Conservation (phyloP, 2,888 invertebrate species). For the Lordiphosa fenestrarum region DNA sequence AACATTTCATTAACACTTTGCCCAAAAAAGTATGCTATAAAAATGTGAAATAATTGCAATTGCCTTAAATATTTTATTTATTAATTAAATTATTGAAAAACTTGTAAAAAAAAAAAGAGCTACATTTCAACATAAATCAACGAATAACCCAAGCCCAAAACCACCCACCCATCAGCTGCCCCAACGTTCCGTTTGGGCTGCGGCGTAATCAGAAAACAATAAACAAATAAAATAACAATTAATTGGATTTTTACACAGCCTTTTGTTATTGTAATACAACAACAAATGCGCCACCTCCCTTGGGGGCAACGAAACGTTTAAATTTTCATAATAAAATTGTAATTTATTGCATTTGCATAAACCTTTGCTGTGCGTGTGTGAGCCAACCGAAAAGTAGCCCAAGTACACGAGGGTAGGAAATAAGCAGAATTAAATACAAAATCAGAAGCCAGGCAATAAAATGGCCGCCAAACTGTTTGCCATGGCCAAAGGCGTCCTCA, state of each 20-base stretch:
- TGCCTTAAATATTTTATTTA: slow-evolving; percentile 55
- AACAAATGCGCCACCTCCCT: slow-evolving; percentile 4
- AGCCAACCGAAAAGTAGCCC: slow-evolving; percentile 56
- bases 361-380: slow-evolving; percentile 37
- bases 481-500: slow-evolving; percentile 56
- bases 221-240: slow-evolving; percentile 75
- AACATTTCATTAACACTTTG: too few relatives aligned
- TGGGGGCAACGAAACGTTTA: slow-evolving; percentile 32
- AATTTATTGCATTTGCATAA: slow-evolving; percentile 76
- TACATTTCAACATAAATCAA: too few relatives aligned
- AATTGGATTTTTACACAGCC: slow-evolving; percentile 63
- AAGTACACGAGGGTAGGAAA: slow-evolving; percentile 31
- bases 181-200: slow-evolving; percentile 16
- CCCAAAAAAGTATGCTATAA: neutral
- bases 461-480: slow-evolving; percentile 59
- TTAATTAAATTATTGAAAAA: slow-evolving; percentile 28
- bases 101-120: slow-evolving; percentile 22
- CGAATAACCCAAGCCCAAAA: too few relatives aligned
- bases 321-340: slow-evolving; percentile 71
- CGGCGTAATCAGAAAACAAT: slow-evolving; percentile 68
- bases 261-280: slow-evolving; percentile 23
- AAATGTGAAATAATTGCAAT: slow-evolving; percentile 12
- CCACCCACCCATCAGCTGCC: too few relatives aligned
- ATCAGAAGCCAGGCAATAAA: slow-evolving; percentile 53
- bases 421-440: slow-evolving; percentile 24